phyloP scores from a whole-genome alignment of 2,797 vertebrate genomes.

The Mormyrops attenuatus region DNA sequence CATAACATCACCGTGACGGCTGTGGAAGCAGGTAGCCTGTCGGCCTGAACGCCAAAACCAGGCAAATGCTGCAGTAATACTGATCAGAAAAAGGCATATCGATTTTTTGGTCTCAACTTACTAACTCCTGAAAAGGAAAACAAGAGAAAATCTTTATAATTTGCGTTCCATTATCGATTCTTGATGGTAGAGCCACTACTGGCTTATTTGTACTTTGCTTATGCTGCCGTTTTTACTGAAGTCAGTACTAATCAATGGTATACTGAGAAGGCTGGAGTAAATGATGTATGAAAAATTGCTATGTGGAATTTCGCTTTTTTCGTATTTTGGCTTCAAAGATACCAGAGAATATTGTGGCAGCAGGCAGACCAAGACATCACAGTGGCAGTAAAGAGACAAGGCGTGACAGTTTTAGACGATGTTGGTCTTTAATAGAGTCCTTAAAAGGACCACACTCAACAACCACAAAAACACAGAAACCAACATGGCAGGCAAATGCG shows the following conservation, averaged over 20 bases:
- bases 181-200: neutral
- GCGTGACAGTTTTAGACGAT: neutral
- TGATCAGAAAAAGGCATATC: neutral
- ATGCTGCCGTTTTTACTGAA: neutral
- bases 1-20: conserved; percentile 94
- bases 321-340: neutral
- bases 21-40: conserved; percentile 79
- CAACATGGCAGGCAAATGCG: neutral
- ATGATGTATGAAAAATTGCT: neutral
- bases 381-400: neutral
- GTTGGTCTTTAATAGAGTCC: neutral
- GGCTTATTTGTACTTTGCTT: neutral
- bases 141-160: neutral
- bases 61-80: neutral
- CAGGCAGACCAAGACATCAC: neutral
- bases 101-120: neutral
- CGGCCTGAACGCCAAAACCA: neutral
- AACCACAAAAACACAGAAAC: neutral
- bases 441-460: neutral
- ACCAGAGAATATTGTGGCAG: neutral
- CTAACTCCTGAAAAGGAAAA: neutral
- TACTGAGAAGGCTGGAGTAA: neutral
- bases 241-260: neutral
- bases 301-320: neutral
- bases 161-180: neutral